phyloP scores from a whole-genome alignment of 2,888 invertebrate species.

The Andrena chrysosceles region DNA sequence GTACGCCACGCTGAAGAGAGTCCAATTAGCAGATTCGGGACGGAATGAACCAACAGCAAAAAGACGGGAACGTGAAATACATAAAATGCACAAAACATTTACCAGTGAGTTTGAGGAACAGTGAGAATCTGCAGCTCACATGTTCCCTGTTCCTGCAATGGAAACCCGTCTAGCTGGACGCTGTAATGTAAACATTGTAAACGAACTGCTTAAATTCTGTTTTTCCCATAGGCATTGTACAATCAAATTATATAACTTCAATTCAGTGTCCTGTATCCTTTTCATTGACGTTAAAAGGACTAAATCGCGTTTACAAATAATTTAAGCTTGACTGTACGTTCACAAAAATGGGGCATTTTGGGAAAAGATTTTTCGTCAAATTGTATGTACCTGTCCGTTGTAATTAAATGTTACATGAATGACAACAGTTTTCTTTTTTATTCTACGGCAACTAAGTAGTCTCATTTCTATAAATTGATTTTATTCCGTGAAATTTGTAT shows the following conservation, averaged over 20 bases:
- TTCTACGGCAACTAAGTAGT: too few species aligned
- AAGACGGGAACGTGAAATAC: constrained; percentile 9
- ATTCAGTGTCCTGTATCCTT: background rate
- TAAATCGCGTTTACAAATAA: background rate
- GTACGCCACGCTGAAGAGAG: background rate
- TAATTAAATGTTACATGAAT: too few species aligned
- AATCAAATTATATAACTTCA: background rate
- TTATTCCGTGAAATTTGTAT: background rate
- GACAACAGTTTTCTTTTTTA: too few species aligned
- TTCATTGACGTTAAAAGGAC: background rate
- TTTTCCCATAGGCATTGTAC: background rate
- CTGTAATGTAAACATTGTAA: background rate
- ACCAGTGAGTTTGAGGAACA: background rate
- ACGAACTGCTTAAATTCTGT: background rate
- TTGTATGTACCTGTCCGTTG: too few species aligned
- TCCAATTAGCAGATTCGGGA: background rate
- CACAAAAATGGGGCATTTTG: too few species aligned
- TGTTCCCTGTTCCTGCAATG: background rate
- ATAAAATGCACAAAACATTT: background rate
- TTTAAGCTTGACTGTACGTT: too few species aligned
- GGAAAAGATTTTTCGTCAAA: too few species aligned
- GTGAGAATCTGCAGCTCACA: background rate
- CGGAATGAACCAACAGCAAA: constrained; percentile 1
- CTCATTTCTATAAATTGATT: background rate
- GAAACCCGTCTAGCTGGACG: background rate